Conservation (phyloP, 2,888 invertebrate species). For the Pyrrhia umbra region DNA sequence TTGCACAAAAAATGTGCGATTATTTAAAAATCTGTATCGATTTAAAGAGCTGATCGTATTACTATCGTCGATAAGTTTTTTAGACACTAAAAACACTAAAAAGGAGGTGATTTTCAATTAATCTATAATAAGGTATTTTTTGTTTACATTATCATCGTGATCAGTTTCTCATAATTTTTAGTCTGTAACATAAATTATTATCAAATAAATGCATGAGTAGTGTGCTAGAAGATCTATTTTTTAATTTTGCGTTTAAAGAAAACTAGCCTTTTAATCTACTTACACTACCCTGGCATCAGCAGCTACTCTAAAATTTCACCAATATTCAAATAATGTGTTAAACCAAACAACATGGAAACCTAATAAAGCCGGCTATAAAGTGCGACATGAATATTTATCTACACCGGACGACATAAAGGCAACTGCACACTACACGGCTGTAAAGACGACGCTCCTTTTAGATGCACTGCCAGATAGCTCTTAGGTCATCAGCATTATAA, state of each 20-base stretch:
- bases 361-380: slow-evolving; percentile 46
- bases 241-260: no score
- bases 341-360: slow-evolving; percentile 34
- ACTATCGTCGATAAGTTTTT: no score
- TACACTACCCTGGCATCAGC: not conserved
- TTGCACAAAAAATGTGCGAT: slow-evolving; percentile 14
- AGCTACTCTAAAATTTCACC: slow-evolving; percentile 2
- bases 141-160: no score
- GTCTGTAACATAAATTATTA: no score
- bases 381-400: slow-evolving; percentile 53
- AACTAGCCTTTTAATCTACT: not conserved
- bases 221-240: no score
- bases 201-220: no score
- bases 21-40: no score
- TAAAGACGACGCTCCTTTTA: slow-evolving; percentile 19
- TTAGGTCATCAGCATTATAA: slow-evolving; percentile 24
- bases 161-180: no score
- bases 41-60: no score
- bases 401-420: slow-evolving; percentile 26
- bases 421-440: slow-evolving; percentile 28
- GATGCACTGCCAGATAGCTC: slow-evolving; percentile 29
- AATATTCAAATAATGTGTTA: slow-evolving; percentile 9
- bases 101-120: no score
- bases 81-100: no score
- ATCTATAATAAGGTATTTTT: no score